These are phyloP conservation scores for Ricordea florida DNA, from an alignment of 92 coral and sea anemone genomes.

Conservation along the genomic window DNA sequence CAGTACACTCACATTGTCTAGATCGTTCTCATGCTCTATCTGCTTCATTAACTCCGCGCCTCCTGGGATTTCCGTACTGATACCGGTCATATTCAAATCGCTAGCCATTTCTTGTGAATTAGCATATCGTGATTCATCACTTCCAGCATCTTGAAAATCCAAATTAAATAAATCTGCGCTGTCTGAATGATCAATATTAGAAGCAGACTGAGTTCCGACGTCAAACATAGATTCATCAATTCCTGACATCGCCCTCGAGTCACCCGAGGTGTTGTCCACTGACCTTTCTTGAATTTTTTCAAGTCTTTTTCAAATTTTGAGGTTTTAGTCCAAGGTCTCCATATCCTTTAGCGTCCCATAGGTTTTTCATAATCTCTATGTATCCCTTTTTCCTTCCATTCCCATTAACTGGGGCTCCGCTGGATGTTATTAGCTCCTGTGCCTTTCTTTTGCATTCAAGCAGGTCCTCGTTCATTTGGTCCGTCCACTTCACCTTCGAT, in stretches of 20 bases:
- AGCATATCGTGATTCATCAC: no score
- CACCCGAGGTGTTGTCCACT: no score
- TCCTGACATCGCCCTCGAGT: no score
- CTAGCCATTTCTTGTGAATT: not conserved
- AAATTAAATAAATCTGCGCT: no score
- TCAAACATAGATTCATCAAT: no score
- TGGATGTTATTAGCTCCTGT: slow-evolving; percentile 25
- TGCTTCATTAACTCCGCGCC: not conserved
- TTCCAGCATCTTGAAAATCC: no score
- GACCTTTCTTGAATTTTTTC: no score
- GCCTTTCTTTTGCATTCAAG: slow-evolving; percentile 54
- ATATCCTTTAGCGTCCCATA: slow-evolving; percentile 29
- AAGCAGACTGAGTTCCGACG: no score
- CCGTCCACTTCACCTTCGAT: slow-evolving; percentile 31
- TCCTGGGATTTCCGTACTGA: slow-evolving; percentile 1
- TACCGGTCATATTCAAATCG: slow-evolving; percentile 12
- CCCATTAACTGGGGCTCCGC: slow-evolving; percentile 17
- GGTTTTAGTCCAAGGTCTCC: not conserved
- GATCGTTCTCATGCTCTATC: not conserved
- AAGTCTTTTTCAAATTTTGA: slow-evolving; percentile 21
- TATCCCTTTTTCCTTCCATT: slow-evolving; percentile 49
- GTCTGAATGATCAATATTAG: no score
- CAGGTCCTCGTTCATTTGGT: slow-evolving; percentile 45
- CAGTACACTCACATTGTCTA: no score
- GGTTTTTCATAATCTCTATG: slow-evolving; percentile 40